Conservation (phyloP, 2,113 vertebrate species). For the Phocoena phocoena region DNA sequence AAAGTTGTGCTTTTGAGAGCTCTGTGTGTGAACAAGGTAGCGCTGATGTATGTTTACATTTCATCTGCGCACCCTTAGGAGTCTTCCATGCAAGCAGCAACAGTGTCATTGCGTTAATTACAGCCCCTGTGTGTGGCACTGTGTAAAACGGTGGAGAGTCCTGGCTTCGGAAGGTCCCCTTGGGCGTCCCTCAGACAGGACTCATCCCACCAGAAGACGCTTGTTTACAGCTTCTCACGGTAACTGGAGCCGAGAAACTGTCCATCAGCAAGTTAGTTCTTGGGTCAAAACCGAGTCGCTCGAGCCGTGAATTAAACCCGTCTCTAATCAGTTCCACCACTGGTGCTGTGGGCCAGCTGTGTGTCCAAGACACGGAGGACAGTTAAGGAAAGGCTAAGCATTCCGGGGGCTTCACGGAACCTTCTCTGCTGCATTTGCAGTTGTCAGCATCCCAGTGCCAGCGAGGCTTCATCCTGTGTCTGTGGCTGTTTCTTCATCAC, state of each 20-base stretch:
- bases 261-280: background rate
- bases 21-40: background rate
- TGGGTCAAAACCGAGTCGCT: fast-evolving
- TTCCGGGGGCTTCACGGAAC: fast-evolving
- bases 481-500: background rate
- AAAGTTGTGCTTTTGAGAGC: background rate
- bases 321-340: fast-evolving
- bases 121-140: fast-evolving
- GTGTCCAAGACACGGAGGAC: fast-evolving
- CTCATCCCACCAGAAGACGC: background rate
- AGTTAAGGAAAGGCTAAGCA: background rate
- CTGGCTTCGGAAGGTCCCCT: background rate
- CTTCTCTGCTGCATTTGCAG: fast-evolving
- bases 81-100: background rate
- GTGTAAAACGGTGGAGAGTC: background rate
- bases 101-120: background rate
- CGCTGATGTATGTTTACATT: background rate
- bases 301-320: fast-evolving
- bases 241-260: background rate
- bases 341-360: background rate
- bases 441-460: fast-evolving
- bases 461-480: fast-evolving
- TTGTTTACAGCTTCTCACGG: background rate
- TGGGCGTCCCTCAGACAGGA: background rate
- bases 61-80: background rate